Conservation (phyloP, 2,888 invertebrate genomes). For the Dryococelus australis region DNA sequence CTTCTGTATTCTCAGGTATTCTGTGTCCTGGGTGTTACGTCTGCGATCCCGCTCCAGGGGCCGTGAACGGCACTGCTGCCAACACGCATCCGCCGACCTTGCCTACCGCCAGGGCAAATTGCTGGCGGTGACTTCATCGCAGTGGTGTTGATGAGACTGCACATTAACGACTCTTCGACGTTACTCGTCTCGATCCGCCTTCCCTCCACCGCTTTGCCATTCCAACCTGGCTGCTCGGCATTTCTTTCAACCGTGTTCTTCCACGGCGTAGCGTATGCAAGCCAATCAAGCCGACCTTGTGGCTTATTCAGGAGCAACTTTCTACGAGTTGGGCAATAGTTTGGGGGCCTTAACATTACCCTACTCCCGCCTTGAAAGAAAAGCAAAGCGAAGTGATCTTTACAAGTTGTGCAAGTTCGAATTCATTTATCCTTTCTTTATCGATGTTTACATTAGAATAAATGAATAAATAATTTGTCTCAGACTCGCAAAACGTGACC, state of each 20-base stretch:
- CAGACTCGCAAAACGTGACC: too few species aligned
- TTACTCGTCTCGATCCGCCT: not conserved
- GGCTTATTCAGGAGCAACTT: not conserved
- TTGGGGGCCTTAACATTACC: not conserved
- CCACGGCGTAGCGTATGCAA: not conserved
- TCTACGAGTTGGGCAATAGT: constrained; percentile 2
- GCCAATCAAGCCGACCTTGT: constrained; percentile 1
- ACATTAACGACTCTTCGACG: not conserved
- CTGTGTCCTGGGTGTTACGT: too few species aligned
- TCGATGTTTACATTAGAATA: too few species aligned
- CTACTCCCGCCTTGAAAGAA: not conserved
- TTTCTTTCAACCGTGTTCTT: not conserved
- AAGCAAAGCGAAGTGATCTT: too few species aligned
- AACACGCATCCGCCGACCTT: not conserved
- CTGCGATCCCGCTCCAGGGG: not conserved
- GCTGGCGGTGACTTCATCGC: not conserved
- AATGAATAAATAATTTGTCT: too few species aligned
- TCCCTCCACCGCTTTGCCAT: not conserved
- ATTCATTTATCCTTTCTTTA: not conserved
- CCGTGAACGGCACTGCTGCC: not conserved
- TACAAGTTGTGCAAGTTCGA: not conserved
- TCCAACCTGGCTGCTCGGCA: not conserved
- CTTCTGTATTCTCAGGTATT: too few species aligned
- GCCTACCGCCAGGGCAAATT: not conserved
- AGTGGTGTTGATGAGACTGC: not conserved